A percentile compares a stretch with the other conserved stretches of the same genome.
Evolutionary conservation across 2,888 invertebrate species (phyloP).

Genomic region (Trissonchulus sp.): DNA sequence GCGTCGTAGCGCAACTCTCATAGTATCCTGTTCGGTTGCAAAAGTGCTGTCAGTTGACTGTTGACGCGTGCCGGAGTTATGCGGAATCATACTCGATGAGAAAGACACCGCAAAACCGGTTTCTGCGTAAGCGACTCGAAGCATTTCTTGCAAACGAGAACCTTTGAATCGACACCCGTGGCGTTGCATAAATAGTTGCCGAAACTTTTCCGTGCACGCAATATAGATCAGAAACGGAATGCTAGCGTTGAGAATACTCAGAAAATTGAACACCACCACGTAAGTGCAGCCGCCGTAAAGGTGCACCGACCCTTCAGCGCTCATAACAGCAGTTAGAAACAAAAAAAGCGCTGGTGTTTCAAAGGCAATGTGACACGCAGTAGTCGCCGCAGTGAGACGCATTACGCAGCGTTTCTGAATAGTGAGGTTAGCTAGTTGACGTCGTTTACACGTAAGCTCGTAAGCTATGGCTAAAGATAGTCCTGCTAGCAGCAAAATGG

Average conservation of each 20-base stretch:
- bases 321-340: slow-evolving; percentile 8
- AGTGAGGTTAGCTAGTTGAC: background rate
- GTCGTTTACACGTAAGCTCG: slow-evolving; percentile 11
- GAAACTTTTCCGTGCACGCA: slow-evolving; percentile 25
- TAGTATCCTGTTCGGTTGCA: too few species aligned
- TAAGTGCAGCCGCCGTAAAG: background rate
- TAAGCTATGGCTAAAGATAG: slow-evolving; percentile 23
- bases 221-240: slow-evolving; percentile 33
- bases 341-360: slow-evolving; percentile 29
- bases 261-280: slow-evolving; percentile 24
- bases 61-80: too few species aligned
- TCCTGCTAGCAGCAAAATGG: slow-evolving; percentile 18
- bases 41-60: too few species aligned
- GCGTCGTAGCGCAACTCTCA: too few species aligned
- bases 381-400: slow-evolving; percentile 30
- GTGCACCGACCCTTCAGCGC: background rate
- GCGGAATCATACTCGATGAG: background rate
- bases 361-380: slow-evolving; percentile 32
- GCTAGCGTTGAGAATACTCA: slow-evolving; percentile 22
- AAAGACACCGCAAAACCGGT: background rate
- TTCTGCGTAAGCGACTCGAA: background rate
- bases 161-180: background rate
- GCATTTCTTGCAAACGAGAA: background rate
- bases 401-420: slow-evolving; percentile 32
- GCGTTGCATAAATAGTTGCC: background rate